phyloP scores from a whole-genome alignment of 2,888 invertebrate genomes.

The Baronia brevicornis region DNA sequence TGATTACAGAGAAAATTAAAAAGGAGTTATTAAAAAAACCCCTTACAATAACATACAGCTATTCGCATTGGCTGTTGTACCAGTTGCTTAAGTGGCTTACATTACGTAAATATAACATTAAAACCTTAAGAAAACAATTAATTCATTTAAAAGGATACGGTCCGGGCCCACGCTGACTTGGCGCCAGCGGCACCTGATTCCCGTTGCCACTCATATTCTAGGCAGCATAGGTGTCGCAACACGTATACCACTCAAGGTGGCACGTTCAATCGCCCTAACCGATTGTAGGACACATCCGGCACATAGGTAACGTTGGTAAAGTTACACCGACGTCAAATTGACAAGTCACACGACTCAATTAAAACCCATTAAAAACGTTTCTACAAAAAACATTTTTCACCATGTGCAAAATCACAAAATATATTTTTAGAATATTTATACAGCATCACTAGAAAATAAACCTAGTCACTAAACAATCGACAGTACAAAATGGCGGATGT shows the following conservation, averaged over 20 bases:
- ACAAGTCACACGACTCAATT: conserved; percentile 65
- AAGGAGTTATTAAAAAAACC: conserved; percentile 17
- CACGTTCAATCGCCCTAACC: conserved; percentile 73
- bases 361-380: conserved; percentile 55
- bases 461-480: conserved; percentile 74
- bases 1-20: conserved; percentile 11
- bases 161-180: conserved; percentile 74
- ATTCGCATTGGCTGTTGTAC: conserved; percentile 54
- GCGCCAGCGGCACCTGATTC: conserved; percentile 79
- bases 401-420: conserved; percentile 56
- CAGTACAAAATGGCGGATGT: conserved; percentile 76
- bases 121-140: conserved; percentile 33
- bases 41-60: conserved; percentile 22
- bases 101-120: conserved; percentile 67
- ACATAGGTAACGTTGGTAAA: conserved; percentile 62
- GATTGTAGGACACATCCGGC: conserved; percentile 76
- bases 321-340: conserved; percentile 62
- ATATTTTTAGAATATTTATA: conserved; percentile 52
- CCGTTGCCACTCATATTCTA: conserved; percentile 79
- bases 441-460: conserved; percentile 61
- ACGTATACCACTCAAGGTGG: conserved; percentile 79
- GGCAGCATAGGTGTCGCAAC: conserved; percentile 76
- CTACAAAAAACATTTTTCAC: conserved; percentile 68
- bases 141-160: conserved; percentile 73
- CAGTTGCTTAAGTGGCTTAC: conserved; percentile 58